Conservation (phyloP, 2,113 vertebrate species). For the Bubo blakistoni region DNA sequence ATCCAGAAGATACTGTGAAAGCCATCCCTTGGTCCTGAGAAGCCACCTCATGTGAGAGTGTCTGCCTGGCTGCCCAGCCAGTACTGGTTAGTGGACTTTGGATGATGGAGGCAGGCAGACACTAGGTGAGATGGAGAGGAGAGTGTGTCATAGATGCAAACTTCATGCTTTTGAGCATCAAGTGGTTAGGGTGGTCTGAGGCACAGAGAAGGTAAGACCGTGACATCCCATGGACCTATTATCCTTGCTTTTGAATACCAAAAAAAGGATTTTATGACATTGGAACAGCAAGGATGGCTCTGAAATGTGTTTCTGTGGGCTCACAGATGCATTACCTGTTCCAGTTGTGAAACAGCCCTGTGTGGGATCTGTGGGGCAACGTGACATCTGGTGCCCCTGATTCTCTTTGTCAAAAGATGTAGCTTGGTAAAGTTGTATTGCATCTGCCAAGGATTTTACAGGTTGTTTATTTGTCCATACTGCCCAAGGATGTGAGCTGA, state of each 20-base stretch:
- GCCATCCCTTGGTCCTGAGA: too few species aligned
- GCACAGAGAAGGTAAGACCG: neutral
- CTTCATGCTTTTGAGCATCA: neutral
- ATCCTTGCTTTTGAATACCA: neutral
- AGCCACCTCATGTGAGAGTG: neutral
- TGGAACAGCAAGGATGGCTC: neutral
- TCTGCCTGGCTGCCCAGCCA: neutral
- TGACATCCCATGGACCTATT: neutral
- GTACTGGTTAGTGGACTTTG: neutral
- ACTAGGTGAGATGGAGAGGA: neutral
- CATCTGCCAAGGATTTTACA: neutral
- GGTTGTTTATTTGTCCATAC: neutral
- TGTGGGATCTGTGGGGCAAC: rapidly evolving
- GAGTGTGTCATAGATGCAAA: neutral
- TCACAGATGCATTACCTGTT: neutral
- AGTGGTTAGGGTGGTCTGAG: neutral
- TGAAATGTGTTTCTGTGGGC: neutral
- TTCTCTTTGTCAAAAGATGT: neutral
- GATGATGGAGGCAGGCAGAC: neutral
- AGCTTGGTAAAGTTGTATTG: neutral
- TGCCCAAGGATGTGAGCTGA: neutral
- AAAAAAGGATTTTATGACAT: neutral
- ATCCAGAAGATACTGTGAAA: neutral
- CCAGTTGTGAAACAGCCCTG: neutral
- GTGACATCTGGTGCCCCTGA: rapidly evolving